Evolutionary conservation across 2,797 vertebrate species (phyloP), one percentile per base, ranked within the genome.

Genomic region (Danio albolineatus): DNA sequence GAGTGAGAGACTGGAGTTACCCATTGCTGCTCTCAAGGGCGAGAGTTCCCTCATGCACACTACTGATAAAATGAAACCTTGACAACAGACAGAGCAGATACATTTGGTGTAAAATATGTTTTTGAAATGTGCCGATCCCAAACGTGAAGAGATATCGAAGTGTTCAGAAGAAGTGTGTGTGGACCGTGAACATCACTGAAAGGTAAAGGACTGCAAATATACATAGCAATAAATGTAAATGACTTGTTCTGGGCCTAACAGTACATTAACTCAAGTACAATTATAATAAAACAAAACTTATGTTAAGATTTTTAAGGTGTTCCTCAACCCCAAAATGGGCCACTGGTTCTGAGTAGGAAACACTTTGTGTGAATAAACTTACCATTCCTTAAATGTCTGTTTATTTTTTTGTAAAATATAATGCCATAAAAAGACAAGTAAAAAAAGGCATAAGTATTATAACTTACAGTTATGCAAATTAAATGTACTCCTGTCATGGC

Each of bases 1-100:
- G 44, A 62, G 51, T n/a, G 7, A 9, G 2, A 65, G 12, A 21
- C 13, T 36, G 46, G 48, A 54, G 36, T 62, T 73, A 67, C 59
- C 73, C 19, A 59, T 36, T 61, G 60, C n/a, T 49, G 54, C 59
- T 69, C 73, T 84, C 57, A 71, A 83, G 57, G 59, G 59, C 21
- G 17, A 60, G 66, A 62, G 53, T 7, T 62, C 8, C 39, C 60
- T 61, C 56, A 38, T 60, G 46, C 39, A 41, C 44, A 64, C 67
- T 46, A 5, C 14, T 80, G 59, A 82, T 38, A 64, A 49, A 71
- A 38, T 36, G 39, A 46, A 73, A 53, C 61, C 39, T 73, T 72
- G 21, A 64, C 19, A 61, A 66, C 48, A 51, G 19, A 21, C 54
- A 21, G 10, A 51, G 65, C 38, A 60, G 53, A 74, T 38, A 61